Percentiles rank a stretch among this genome's conserved stretches.
These are phyloP conservation scores for Perca schrenkii DNA, from an alignment of 2,113 vertebrate genomes.

Conservation along the genomic window DNA sequence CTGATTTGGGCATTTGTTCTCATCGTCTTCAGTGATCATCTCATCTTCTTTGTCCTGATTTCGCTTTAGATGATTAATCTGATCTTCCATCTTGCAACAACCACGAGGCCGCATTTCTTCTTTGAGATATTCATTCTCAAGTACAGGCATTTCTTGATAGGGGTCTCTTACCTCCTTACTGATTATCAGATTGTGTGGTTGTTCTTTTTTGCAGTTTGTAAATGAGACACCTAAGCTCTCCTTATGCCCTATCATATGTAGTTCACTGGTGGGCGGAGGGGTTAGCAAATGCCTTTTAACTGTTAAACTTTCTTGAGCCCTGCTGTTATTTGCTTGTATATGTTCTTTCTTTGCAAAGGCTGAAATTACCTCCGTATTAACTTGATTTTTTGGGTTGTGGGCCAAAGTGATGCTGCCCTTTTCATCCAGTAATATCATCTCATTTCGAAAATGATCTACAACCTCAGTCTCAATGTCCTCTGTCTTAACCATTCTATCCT, in stretches of 20 bases:
- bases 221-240: not conserved
- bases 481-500: not conserved
- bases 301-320: not conserved
- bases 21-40: not conserved
- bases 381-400: not conserved
- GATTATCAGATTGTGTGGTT: not conserved
- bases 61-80: not conserved
- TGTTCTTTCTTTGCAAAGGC: not conserved
- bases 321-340: not conserved
- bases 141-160: constrained; percentile 56
- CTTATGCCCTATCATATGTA: not conserved
- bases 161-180: not conserved
- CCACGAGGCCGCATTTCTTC: not conserved
- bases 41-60: not conserved
- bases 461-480: not conserved
- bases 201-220: constrained; percentile 6
- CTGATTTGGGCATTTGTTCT: not conserved
- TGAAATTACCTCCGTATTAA: not conserved
- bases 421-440: not conserved
- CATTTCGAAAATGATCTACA: not conserved
- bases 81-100: constrained; percentile 20
- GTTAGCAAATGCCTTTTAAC: not conserved
- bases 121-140: constrained; percentile 55
- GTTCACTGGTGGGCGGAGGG: not conserved
- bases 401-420: not conserved